phyloP scores from a whole-genome alignment of 2,888 invertebrate genomes.

The Drosophila tanythrix region DNA sequence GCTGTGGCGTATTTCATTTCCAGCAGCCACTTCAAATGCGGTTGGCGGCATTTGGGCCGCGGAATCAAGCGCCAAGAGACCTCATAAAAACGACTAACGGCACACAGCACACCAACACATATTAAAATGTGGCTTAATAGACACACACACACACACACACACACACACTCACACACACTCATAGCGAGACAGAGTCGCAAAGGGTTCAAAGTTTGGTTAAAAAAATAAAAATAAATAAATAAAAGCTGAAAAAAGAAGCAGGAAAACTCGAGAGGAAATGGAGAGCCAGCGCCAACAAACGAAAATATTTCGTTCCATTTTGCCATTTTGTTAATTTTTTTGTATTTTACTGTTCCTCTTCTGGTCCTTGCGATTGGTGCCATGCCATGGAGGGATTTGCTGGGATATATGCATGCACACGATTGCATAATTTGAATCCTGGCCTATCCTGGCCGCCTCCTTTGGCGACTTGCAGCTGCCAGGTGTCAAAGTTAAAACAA shows the following conservation, averaged over 20 bases:
- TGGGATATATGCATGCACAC: slow-evolving; percentile 42
- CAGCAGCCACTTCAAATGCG: slow-evolving; percentile 80
- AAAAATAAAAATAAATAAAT: slow-evolving; percentile 29
- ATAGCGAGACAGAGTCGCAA: slow-evolving; percentile 41
- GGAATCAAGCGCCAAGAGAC: slow-evolving; percentile 80
- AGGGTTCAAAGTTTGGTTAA: slow-evolving; percentile 69
- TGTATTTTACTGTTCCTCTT: slow-evolving; percentile 4
- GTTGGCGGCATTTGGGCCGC: slow-evolving; percentile 78
- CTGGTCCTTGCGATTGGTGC: slow-evolving; percentile 57
- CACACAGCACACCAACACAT: slow-evolving; percentile 52
- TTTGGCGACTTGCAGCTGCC: slow-evolving; percentile 45
- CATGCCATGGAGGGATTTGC: slow-evolving; percentile 54
- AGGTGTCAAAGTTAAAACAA: slow-evolving; percentile 44
- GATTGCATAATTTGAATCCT: slow-evolving; percentile 71
- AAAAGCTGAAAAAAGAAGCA: not conserved
- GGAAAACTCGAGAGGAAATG: slow-evolving; percentile 16
- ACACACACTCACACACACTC: not conserved
- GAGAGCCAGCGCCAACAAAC: slow-evolving; percentile 22
- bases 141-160: slow-evolving; percentile 4
- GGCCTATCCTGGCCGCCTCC: slow-evolving; percentile 17
- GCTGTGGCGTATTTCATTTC: slow-evolving; percentile 72
- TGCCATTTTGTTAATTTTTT: slow-evolving; percentile 13
- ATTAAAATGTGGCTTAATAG: slow-evolving; percentile 79
- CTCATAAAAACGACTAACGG: slow-evolving; percentile 80
- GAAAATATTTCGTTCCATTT: slow-evolving; percentile 68